Evolutionary conservation across 2,888 invertebrate species (phyloP).

Genomic region (Lamellibrachia columna): DNA sequence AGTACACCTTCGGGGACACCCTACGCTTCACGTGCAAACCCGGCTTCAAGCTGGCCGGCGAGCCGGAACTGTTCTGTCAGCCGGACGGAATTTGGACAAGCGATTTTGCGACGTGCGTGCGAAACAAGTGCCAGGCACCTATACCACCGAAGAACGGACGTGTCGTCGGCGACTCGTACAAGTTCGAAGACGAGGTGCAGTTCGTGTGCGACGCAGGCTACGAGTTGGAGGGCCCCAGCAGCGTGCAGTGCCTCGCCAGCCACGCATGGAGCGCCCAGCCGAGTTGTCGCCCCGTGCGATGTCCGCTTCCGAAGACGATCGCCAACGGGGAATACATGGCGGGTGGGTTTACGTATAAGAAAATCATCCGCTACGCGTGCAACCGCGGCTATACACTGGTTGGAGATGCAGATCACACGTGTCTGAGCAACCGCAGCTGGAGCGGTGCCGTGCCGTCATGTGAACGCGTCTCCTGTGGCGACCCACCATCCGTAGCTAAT

Average conservation of each 20-base stretch:
- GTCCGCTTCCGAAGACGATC: conserved; percentile 16
- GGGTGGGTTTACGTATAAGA: background rate
- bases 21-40: conserved; percentile 36
- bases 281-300: background rate
- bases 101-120: conserved; percentile 31
- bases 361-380: conserved; percentile 38
- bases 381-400: conserved; percentile 44
- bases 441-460: conserved; percentile 42
- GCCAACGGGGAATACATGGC: conserved; percentile 23
- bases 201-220: conserved; percentile 28
- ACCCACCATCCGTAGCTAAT: conserved; percentile 16
- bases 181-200: conserved; percentile 19
- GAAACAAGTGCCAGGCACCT: conserved; percentile 27
- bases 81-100: conserved; percentile 39
- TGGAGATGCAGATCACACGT: conserved; percentile 40
- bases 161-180: conserved; percentile 25
- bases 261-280: background rate
- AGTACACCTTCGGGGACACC: conserved; percentile 36
- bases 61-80: conserved; percentile 36
- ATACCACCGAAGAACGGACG: conserved; percentile 18
- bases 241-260: conserved; percentile 21
- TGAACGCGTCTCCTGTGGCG: conserved; percentile 41
- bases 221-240: conserved; percentile 23
- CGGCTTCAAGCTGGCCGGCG: conserved; percentile 36
- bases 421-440: conserved; percentile 47